Conservation (phyloP, 2,888 invertebrate species). For the Callinectes sapidus region DNA sequence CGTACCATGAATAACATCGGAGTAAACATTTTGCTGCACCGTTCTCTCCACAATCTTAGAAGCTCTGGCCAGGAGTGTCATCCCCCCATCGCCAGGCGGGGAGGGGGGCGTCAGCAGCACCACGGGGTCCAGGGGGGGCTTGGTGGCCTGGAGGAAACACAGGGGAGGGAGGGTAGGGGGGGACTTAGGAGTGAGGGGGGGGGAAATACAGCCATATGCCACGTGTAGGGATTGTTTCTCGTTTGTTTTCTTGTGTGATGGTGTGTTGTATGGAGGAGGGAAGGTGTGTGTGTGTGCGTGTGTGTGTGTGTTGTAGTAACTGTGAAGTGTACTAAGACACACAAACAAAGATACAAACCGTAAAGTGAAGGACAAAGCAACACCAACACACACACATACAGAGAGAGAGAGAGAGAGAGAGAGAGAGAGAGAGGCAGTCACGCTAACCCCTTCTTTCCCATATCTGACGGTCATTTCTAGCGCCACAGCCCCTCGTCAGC, state of each 20-base stretch:
- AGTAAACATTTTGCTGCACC: constrained; percentile 95
- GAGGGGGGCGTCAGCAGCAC: neutral
- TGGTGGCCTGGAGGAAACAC: neutral
- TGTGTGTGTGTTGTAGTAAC: neutral
- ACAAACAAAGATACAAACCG: neutral
- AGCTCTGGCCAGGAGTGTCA: constrained; percentile 75
- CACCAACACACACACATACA: neutral
- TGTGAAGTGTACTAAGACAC: neutral
- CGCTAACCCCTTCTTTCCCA: neutral
- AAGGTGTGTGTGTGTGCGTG: neutral
- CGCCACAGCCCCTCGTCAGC: neutral
- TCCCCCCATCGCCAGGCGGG: neutral
- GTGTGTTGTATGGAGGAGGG: neutral
- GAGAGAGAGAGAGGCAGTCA: neutral
- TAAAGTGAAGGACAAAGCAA: neutral
- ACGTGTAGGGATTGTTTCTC: too few species aligned
- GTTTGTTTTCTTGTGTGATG: too few species aligned
- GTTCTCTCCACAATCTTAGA: constrained; percentile 93
- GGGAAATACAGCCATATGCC: too few species aligned
- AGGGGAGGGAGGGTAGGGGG: neutral
- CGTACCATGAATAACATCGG: constrained; percentile 90
- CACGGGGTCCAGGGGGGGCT: neutral
- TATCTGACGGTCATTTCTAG: neutral
- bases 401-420: too few species aligned
- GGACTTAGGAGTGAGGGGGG: too few species aligned